Conservation (phyloP, 2,888 invertebrate species). For the Xestia rhomboidea region DNA sequence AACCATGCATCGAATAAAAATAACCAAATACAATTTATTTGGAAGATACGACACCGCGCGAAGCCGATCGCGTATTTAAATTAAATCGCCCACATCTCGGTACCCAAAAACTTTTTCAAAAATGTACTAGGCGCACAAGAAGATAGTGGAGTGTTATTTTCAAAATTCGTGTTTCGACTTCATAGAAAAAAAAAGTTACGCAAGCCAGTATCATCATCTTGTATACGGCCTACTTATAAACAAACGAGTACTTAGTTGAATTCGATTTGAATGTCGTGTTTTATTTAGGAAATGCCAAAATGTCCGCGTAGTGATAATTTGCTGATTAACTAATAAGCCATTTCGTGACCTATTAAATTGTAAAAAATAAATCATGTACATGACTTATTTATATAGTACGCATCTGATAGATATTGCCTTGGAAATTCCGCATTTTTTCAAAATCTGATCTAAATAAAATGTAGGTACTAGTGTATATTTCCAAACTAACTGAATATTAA, state of each 20-base stretch:
- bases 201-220: background rate
- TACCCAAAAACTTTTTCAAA: slow-evolving; percentile 31
- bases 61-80: background rate
- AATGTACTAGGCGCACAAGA: slow-evolving; percentile 49
- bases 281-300: background rate
- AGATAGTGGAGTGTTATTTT: slow-evolving; percentile 21
- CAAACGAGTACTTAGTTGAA: background rate
- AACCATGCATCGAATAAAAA: too few relatives aligned
- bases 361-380: too few relatives aligned
- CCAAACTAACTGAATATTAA: background rate
- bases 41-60: background rate
- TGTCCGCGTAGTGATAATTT: background rate
- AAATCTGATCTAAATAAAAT: too few relatives aligned
- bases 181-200: background rate
- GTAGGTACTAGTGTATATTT: too few relatives aligned
- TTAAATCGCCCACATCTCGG: background rate
- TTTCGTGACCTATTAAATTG: background rate
- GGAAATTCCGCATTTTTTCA: background rate
- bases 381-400: too few relatives aligned
- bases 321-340: slow-evolving; percentile 5
- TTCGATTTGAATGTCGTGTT: background rate
- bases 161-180: slow-evolving; percentile 15
- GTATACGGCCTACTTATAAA: background rate
- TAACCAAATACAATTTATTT: background rate
- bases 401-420: background rate